These are phyloP conservation scores for Oryctolagus cuniculus DNA, from an alignment of 2,113 vertebrate species.

Conservation along the genomic window DNA sequence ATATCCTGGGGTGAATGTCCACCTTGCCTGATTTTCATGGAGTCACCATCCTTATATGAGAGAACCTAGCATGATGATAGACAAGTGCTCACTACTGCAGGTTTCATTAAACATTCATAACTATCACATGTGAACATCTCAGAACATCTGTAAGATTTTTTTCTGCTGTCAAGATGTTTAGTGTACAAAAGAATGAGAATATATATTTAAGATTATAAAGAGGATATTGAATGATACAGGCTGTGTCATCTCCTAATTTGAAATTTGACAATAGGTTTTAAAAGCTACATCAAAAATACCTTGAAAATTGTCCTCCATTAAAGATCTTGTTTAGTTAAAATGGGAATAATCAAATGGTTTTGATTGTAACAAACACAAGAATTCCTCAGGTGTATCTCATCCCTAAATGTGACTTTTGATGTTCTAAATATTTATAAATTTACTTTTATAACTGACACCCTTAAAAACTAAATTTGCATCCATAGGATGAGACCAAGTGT, in stretches of 20 bases:
- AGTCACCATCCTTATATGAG: not conserved
- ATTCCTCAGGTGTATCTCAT: not conserved
- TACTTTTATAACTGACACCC: not conserved
- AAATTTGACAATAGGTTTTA: conserved; percentile 15
- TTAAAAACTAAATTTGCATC: conserved; percentile 9
- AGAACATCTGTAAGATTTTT: not conserved
- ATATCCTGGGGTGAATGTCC: not conserved
- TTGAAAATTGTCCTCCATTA: not conserved
- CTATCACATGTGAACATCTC: not conserved
- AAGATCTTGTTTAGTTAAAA: conserved; percentile 10
- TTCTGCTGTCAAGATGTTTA: conserved; percentile 21
- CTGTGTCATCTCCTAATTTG: not conserved
- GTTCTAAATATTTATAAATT: not conserved
- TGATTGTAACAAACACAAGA: not conserved
- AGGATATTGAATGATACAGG: not conserved
- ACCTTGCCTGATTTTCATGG: not conserved
- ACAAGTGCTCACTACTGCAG: not conserved
- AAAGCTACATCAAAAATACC: conserved; percentile 10
- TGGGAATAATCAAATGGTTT: not conserved
- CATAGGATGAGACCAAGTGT: not conserved
- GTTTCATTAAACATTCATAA: conserved; percentile 15
- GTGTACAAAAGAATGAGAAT: not conserved
- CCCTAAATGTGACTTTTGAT: not conserved
- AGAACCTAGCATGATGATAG: not conserved
- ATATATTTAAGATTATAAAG: conserved; percentile 33